These are phyloP conservation scores for Lasioglossum leucozonium DNA, from an alignment of 2,888 invertebrate genomes.

Conservation along the genomic window DNA sequence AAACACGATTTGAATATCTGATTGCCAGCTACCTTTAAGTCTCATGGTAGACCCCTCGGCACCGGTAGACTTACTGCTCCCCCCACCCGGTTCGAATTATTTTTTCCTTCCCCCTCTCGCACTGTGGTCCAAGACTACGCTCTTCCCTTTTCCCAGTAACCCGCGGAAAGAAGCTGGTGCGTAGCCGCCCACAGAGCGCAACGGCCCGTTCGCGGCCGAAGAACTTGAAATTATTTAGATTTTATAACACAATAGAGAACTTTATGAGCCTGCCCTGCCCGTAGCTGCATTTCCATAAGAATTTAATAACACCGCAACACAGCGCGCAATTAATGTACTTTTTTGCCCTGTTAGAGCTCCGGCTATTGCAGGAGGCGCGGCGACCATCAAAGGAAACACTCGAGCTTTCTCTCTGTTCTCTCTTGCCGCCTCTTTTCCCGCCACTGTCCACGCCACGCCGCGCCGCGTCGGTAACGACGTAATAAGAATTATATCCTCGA, in stretches of 20 bases:
- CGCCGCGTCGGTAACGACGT: slow-evolving; percentile 52
- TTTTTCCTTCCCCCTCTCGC: neutral
- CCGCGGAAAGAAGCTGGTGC: slow-evolving; percentile 1
- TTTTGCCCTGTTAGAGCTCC: slow-evolving; percentile 79
- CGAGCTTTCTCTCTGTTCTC: slow-evolving; percentile 3
- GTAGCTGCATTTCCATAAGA: slow-evolving; percentile 82
- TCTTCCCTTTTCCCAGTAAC: neutral
- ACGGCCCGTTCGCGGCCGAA: slow-evolving; percentile 40
- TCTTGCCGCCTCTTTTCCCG: neutral
- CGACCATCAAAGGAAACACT: slow-evolving; percentile 70
- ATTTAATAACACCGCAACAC: slow-evolving; percentile 84
- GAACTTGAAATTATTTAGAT: slow-evolving; percentile 83
- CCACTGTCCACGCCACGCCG: neutral
- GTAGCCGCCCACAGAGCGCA: neutral
- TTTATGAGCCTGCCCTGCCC: slow-evolving; percentile 78
- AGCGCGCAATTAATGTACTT: slow-evolving; percentile 83
- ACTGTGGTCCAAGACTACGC: neutral
- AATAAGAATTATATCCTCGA: slow-evolving; percentile 71
- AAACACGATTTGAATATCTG: slow-evolving; percentile 82
- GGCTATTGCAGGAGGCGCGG: slow-evolving; percentile 60
- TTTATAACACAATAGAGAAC: slow-evolving; percentile 83
- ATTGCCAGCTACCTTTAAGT: slow-evolving; percentile 73
- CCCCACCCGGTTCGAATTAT: slow-evolving; percentile 9
- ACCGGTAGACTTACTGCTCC: slow-evolving; percentile 10
- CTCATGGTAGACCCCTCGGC: slow-evolving; percentile 45